These are phyloP conservation scores for Pyrrhosoma nymphula DNA, from an alignment of 2,888 invertebrate species.

Conservation along the genomic window DNA sequence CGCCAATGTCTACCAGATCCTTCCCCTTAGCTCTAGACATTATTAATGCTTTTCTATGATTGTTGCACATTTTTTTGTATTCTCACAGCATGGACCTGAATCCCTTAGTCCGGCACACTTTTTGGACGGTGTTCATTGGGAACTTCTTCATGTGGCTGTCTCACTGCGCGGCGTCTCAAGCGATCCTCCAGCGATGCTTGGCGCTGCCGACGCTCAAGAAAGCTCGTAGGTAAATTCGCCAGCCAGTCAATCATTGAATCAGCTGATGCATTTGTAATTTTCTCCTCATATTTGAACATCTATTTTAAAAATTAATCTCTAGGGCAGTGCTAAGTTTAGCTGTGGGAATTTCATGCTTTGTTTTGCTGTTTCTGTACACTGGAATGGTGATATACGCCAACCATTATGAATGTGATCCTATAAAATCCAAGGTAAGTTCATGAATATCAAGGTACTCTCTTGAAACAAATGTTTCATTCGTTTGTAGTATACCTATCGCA, in stretches of 20 bases:
- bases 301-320: constrained; percentile 74
- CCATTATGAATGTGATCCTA: constrained; percentile 91
- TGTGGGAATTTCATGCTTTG: constrained; percentile 86
- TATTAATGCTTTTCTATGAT: too few relatives aligned
- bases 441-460: background rate
- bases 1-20: too few relatives aligned
- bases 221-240: constrained; percentile 77
- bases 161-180: constrained; percentile 90
- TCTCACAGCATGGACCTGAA: constrained; percentile 86
- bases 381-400: constrained; percentile 93
- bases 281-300: background rate
- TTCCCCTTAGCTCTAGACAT: too few relatives aligned
- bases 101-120: constrained; percentile 89
- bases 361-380: constrained; percentile 89
- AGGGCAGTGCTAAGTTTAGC: constrained; percentile 90
- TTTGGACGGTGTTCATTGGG: constrained; percentile 89
- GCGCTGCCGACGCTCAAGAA: constrained; percentile 86
- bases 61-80: background rate
- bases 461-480: background rate
- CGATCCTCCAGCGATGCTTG: constrained; percentile 91
- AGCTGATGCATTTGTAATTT: background rate
- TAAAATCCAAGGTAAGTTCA: constrained; percentile 83
- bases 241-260: background rate
- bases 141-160: constrained; percentile 91
- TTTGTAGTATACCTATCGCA: background rate